phyloP scores from a whole-genome alignment of 1,140 invertebrate genomes.

The Gonatopus flavifemur region DNA sequence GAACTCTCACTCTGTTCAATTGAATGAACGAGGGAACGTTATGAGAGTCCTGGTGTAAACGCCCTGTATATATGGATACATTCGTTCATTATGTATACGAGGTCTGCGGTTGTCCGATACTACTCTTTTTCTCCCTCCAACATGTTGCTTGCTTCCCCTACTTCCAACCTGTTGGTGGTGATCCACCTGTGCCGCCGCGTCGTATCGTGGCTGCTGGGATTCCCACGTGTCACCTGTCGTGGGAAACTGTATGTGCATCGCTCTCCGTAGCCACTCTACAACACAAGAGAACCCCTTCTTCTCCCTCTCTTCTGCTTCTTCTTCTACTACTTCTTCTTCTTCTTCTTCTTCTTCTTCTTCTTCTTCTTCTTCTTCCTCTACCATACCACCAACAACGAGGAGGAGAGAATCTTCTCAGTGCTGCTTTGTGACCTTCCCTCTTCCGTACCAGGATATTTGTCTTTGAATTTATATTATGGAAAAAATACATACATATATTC shows the following conservation, averaged over 20 bases:
- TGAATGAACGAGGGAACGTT: too few relatives aligned
- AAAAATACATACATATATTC: too few relatives aligned
- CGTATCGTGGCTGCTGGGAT: conserved; percentile 30
- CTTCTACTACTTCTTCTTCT: conserved; percentile 2
- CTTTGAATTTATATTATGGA: too few relatives aligned
- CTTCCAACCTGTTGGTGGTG: conserved; percentile 36
- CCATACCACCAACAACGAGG: too few relatives aligned
- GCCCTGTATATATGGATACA: too few relatives aligned
- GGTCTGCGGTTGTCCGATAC: conserved; percentile 10
- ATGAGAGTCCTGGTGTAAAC: too few relatives aligned
- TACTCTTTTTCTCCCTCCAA: conserved; percentile 1
- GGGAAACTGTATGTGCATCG: conserved; percentile 44
- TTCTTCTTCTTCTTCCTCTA: conserved; percentile 4
- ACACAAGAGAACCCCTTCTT: conserved; percentile 24
- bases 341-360: conserved; percentile 12
- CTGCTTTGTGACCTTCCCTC: too few relatives aligned
- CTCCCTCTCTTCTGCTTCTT: conserved; percentile 22
- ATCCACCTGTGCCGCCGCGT: conserved; percentile 50
- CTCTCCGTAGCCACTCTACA: conserved; percentile 9
- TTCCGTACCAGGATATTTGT: too few relatives aligned
- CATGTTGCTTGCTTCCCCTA: conserved; percentile 5
- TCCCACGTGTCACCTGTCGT: conserved; percentile 59
- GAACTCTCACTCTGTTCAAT: too few relatives aligned
- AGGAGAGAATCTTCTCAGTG: too few relatives aligned
- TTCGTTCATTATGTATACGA: not conserved